Evolutionary conservation across 2,797 vertebrate genomes (phyloP), one percentile per base, ranked within the genome.

Genomic region (Lacerta bilineata): DNA sequence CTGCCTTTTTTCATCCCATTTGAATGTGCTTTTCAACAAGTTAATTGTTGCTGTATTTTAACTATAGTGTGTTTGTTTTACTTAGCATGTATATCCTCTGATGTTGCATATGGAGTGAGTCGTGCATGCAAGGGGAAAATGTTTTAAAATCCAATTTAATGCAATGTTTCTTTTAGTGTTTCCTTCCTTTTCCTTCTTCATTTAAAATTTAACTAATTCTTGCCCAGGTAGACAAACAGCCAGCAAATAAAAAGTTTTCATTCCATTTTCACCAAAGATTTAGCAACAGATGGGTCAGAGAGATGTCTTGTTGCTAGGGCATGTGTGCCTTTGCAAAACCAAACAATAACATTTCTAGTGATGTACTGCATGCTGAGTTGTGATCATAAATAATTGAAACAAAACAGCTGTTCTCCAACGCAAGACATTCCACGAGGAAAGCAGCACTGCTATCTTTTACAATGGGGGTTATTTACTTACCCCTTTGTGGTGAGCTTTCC

Each of bases 321-420:
- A 80, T 13, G 29, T 15, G 8, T 87, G 36, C 33, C 46, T 84
- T 75, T 39, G 43, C 18, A 74, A 71, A 87, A 84, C 68, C 39
- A 27, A 61, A 85, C 50, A 84, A 55, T 61, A 84, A 50, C 43
- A 74, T 39, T 84, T 55, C 43, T 75, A 18, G 25, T 83, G 41
- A 43, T 77, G 27, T 80, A 50, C 50, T 78, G 25, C 68, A 39
- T 11, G 7, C 77, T 43, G 33, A 90, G 59, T 20, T 39, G 33
- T 83, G 72, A 86, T 66, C 59, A 91, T 86, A 85, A 76, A 66
- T 71, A 79, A 84, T 81, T 79, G n/a, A 89, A 92, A 89, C 13
- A 82, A 81, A 86, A 50, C 71, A 46, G 87, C 66, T 82, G 29
- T 46, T 93, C 85, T 68, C 87, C 82, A 72, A 80, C 9, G 15